Evolutionary conservation across 2,113 vertebrate genomes (phyloP).

Genomic region (Nicator chloris): DNA sequence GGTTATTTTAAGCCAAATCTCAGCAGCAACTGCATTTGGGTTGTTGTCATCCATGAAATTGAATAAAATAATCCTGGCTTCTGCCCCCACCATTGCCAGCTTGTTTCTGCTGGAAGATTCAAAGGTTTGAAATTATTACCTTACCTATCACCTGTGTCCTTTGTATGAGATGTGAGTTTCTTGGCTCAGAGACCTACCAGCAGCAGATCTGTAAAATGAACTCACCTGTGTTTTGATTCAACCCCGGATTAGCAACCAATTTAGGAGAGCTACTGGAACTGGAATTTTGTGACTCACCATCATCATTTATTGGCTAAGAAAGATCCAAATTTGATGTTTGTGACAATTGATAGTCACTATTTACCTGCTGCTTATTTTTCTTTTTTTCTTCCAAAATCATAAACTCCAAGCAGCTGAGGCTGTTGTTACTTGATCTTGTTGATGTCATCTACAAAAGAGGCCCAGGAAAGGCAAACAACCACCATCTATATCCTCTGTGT

Average conservation of each 20-base stretch:
- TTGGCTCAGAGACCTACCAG: not conserved
- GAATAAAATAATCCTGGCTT: not conserved
- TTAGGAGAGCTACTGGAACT: not conserved
- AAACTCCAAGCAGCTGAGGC: not conserved
- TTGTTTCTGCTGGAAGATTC: not conserved
- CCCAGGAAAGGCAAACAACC: not conserved
- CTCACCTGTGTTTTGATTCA: not conserved
- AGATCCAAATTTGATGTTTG: not conserved
- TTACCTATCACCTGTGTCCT: too few relatives aligned
- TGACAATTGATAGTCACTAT: not conserved
- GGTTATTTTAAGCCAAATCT: not conserved
- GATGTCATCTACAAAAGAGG: not conserved
- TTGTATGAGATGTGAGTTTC: not conserved
- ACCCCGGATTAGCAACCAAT: not conserved
- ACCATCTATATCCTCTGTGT: rapidly evolving
- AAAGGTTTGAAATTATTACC: not conserved
- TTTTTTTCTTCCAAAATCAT: not conserved
- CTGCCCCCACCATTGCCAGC: not conserved
- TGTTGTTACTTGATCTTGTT: not conserved
- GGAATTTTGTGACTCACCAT: not conserved
- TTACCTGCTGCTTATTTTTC: not conserved
- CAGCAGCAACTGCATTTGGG: not conserved
- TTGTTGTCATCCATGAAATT: not conserved
- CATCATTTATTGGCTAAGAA: not conserved
- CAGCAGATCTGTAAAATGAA: not conserved